These are phyloP conservation scores for Aphelinus atriplicis DNA, from an alignment of 1,140 invertebrate genomes.

Conservation along the genomic window DNA sequence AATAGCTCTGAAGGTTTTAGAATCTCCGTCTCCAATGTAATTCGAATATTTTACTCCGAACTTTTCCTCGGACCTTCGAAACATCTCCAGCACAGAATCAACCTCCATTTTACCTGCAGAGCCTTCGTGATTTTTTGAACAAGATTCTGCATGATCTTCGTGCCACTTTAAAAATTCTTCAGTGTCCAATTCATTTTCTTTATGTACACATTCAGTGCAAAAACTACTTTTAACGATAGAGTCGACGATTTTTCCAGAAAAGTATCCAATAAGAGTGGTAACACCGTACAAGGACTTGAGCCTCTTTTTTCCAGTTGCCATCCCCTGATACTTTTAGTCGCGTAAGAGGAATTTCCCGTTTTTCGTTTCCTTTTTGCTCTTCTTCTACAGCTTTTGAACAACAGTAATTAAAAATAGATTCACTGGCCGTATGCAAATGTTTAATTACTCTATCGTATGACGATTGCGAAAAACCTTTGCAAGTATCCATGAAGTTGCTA, in stretches of 20 bases:
- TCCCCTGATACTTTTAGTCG: constrained; percentile 40
- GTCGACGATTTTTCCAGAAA: constrained; percentile 44
- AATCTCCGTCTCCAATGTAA: constrained; percentile 33
- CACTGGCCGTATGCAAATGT: too few species aligned
- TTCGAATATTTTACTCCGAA: constrained; percentile 34
- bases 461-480: not conserved
- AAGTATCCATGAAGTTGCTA: constrained; percentile 42
- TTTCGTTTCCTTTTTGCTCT: constrained; percentile 18
- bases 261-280: constrained; percentile 42
- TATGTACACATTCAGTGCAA: constrained; percentile 38
- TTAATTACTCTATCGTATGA: too few species aligned
- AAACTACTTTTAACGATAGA: constrained; percentile 42
- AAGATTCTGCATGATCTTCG: too few species aligned
- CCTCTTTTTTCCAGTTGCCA: constrained; percentile 39
- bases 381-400: constrained; percentile 19
- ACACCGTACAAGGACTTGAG: constrained; percentile 43
- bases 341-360: constrained; percentile 7
- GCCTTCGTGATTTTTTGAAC: too few species aligned
- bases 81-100: constrained; percentile 37
- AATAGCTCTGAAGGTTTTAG: not conserved
- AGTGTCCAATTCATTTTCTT: constrained; percentile 29
- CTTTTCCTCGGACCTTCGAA: constrained; percentile 36
- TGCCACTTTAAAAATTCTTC: constrained; percentile 42
- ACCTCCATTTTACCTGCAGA: constrained; percentile 34
- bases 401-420: too few species aligned